A percentile compares a stretch with the other conserved stretches of the same genome.
Conservation (phyloP, 2,888 invertebrate genomes). For the Rhabditoides inermis region DNA sequence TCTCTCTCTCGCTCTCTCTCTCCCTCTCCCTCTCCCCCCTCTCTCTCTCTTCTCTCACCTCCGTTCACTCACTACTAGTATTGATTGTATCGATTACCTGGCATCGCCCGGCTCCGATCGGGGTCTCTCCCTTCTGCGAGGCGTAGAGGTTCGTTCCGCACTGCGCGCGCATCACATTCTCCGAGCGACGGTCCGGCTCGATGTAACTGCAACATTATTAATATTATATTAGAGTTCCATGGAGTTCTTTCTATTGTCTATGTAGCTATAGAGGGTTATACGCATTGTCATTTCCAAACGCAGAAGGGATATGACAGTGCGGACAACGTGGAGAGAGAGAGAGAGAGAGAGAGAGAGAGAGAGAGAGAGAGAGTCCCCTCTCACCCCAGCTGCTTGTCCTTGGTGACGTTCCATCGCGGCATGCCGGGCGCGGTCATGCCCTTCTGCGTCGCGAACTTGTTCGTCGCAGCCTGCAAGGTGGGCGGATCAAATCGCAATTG, state of each 20-base stretch:
- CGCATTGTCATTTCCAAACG: background rate
- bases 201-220: conserved; percentile 37
- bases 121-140: conserved; percentile 49
- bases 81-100: conserved; percentile 26
- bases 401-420: conserved; percentile 50
- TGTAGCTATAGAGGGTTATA: background rate
- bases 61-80: background rate
- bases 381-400: conserved; percentile 48
- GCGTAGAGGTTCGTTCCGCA: conserved; percentile 51
- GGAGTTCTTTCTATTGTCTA: background rate
- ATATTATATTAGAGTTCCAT: background rate
- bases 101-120: conserved; percentile 44
- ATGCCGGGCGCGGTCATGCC: conserved; percentile 51
- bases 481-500: background rate
- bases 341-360: no score
- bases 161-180: conserved; percentile 46
- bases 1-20: no score
- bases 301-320: background rate
- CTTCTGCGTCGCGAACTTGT: conserved; percentile 48
- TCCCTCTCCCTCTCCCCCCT: no score
- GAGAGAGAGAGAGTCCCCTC: no score
- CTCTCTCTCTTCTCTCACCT: no score
- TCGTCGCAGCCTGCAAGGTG: conserved; percentile 40
- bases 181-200: conserved; percentile 47
- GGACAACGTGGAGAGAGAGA: no score